Conservation (phyloP, 2,797 vertebrate species). For the Calcarius lapponicus region DNA sequence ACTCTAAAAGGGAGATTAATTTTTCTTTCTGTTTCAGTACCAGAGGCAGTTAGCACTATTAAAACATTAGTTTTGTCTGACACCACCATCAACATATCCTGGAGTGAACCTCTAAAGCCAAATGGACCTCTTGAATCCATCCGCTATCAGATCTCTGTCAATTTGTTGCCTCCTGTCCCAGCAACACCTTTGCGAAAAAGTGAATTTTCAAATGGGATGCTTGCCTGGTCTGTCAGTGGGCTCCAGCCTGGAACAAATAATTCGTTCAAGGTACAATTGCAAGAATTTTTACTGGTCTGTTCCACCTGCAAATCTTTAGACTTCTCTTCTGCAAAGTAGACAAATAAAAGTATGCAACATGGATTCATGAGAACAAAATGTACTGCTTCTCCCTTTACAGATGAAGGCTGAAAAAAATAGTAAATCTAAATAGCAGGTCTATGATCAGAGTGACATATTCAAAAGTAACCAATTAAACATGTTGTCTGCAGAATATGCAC, state of each 20-base stretch:
- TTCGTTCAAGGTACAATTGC: constrained; percentile 67
- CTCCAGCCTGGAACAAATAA: constrained; percentile 58
- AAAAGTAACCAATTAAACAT: background rate
- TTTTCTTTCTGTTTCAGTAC: constrained; percentile 70
- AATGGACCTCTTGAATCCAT: constrained; percentile 72
- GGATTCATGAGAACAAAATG: background rate
- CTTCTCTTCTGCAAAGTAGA: background rate
- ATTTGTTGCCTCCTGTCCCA: constrained; percentile 51
- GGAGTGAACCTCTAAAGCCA: constrained; percentile 69
- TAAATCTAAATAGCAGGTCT: background rate
- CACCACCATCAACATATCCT: constrained; percentile 56
- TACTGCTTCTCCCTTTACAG: background rate
- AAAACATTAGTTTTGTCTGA: constrained; percentile 66
- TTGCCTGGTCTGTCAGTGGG: constrained; percentile 54
- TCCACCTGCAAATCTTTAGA: background rate
- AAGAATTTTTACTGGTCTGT: background rate
- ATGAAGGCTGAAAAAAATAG: background rate
- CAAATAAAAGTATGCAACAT: background rate
- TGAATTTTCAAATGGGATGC: constrained; percentile 61
- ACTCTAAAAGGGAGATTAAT: background rate
- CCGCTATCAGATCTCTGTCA: constrained; percentile 72
- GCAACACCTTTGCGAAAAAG: constrained; percentile 54
- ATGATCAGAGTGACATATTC: background rate
- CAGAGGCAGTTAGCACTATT: constrained; percentile 58
- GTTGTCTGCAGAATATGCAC: background rate